These are phyloP conservation scores for Cosmia pyralina DNA, from an alignment of 2,888 invertebrate genomes.

Conservation along the genomic window DNA sequence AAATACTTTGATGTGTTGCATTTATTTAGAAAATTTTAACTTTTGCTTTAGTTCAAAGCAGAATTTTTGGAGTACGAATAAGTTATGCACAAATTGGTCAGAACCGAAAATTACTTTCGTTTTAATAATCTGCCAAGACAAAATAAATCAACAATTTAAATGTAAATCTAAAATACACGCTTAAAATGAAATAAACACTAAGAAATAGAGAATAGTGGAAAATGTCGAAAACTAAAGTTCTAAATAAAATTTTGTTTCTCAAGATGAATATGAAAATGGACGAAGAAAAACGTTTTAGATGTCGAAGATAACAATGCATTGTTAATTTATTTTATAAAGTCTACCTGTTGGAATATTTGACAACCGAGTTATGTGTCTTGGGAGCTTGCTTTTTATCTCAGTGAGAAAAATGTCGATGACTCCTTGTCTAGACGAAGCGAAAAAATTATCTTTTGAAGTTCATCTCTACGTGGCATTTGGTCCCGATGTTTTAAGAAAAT, in stretches of 20 bases:
- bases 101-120: not conserved
- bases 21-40: conserved; percentile 22
- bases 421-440: conserved; percentile 42
- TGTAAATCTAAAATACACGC: not conserved
- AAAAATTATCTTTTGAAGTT: conserved; percentile 44
- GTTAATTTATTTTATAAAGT: conserved; percentile 21
- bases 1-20: conserved; percentile 33
- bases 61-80: conserved; percentile 26
- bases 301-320: conserved; percentile 21
- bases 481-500: conserved; percentile 12
- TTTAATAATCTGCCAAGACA: not conserved
- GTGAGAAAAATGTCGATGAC: conserved; percentile 49
- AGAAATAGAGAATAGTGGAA: conserved; percentile 8
- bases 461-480: conserved; percentile 28
- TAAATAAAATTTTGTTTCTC: conserved; percentile 9
- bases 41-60: conserved; percentile 13
- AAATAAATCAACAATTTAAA: not conserved
- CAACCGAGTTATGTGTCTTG: conserved; percentile 19
- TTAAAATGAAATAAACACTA: conserved; percentile 2
- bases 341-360: conserved; percentile 27
- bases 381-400: conserved; percentile 29
- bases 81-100: conserved; percentile 7
- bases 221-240: not conserved
- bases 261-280: not conserved
- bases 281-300: not conserved